These are phyloP conservation scores for Matsumurasca onukii DNA, from an alignment of 1,140 invertebrate genomes.

Conservation along the genomic window DNA sequence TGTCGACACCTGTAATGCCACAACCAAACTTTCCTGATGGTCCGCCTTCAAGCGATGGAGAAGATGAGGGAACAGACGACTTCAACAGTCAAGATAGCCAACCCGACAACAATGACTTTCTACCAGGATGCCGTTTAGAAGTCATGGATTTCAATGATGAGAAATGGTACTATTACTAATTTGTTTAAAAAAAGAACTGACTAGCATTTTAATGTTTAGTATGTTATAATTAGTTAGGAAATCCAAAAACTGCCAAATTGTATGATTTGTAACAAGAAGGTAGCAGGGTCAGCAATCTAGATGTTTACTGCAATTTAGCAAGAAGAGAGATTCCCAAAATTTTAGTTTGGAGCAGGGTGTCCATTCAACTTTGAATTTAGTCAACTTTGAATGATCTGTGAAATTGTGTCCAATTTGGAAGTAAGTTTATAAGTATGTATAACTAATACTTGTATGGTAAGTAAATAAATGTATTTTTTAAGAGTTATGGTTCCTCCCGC, in stretches of 20 bases:
- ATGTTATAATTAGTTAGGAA: not conserved
- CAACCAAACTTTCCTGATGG: not conserved
- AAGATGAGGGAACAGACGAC: not conserved
- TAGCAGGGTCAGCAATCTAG: not conserved
- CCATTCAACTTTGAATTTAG: too few relatives aligned
- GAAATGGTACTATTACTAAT: not conserved
- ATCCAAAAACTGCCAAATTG: not conserved
- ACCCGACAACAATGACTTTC: not conserved
- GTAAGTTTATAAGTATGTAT: too few relatives aligned
- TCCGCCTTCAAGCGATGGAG: not conserved
- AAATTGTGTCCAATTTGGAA: too few relatives aligned
- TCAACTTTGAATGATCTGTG: too few relatives aligned
- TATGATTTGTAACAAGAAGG: not conserved
- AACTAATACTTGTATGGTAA: too few relatives aligned
- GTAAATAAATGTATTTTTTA: too few relatives aligned
- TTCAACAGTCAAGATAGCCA: not conserved
- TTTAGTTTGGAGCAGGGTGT: not conserved
- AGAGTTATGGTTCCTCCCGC: too few relatives aligned
- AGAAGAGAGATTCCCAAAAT: not conserved
- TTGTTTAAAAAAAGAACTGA: not conserved
- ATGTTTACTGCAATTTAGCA: not conserved
- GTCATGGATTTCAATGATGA: conserved; percentile 21
- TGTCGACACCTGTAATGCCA: not conserved
- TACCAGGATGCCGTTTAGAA: not conserved
- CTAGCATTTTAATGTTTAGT: not conserved